phyloP scores from a whole-genome alignment of 2,797 vertebrate genomes.

The Enteromius viviparus region DNA sequence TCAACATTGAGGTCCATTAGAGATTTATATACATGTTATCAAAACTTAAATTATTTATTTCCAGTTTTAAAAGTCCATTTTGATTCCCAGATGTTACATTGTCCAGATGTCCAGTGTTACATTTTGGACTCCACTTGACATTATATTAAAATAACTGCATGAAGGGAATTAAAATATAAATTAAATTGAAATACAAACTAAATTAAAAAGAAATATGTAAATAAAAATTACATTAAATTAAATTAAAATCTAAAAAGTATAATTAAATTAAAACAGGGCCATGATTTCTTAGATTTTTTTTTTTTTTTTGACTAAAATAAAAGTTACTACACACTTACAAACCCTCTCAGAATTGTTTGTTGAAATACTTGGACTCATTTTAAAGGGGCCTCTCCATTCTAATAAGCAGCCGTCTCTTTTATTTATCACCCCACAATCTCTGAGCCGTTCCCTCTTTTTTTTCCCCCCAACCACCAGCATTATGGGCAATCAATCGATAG shows the following conservation, averaged over 20 bases:
- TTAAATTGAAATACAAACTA: not conserved
- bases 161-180: not conserved
- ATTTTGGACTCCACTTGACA: not conserved
- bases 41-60: not conserved
- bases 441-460: slow-evolving; percentile 36
- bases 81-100: too few species aligned
- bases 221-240: not conserved
- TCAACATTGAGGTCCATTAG: too few species aligned
- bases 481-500: slow-evolving; percentile 52
- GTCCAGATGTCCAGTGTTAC: not conserved
- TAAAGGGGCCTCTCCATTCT: slow-evolving; percentile 8
- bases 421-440: slow-evolving; percentile 42
- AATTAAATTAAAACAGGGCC: not conserved
- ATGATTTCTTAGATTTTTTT: not conserved
- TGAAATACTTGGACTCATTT: slow-evolving; percentile 24
- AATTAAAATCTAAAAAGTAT: not conserved
- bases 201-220: not conserved
- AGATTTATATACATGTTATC: too few species aligned
- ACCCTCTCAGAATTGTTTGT: not conserved
- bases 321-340: not conserved
- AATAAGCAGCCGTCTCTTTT: slow-evolving; percentile 38
- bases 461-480: slow-evolving; percentile 24
- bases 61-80: not conserved
- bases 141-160: not conserved
- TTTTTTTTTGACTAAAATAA: too few species aligned